These are phyloP conservation scores for Corynorhinus townsendii DNA, from an alignment of 2,113 vertebrate genomes.

Conservation along the genomic window DNA sequence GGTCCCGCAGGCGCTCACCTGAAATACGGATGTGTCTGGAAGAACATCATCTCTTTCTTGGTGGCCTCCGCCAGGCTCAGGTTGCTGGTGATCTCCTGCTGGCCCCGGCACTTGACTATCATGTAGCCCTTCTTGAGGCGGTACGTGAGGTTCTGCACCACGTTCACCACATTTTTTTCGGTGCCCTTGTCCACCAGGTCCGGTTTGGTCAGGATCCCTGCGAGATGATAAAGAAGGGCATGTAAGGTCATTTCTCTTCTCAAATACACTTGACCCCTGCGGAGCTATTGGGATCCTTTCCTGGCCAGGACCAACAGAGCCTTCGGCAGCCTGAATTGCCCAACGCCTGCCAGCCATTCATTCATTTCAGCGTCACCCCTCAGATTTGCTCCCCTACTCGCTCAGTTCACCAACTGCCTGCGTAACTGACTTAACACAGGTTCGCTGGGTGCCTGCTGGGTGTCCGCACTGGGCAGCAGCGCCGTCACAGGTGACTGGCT, in stretches of 20 bases:
- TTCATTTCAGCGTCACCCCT: too few species aligned
- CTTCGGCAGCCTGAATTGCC: neutral
- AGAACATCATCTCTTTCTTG: slow-evolving; percentile 81
- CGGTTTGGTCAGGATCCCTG: slow-evolving; percentile 88
- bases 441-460: neutral
- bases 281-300: neutral
- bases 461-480: rapidly evolving
- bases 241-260: neutral
- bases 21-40: slow-evolving; percentile 78
- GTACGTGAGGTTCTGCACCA: slow-evolving; percentile 81
- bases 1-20: slow-evolving; percentile 53
- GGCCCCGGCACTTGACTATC: slow-evolving; percentile 86
- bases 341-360: neutral
- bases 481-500: rapidly evolving
- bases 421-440: neutral
- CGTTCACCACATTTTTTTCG: slow-evolving; percentile 72
- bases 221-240: neutral
- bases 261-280: neutral
- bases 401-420: neutral
- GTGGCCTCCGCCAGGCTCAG: slow-evolving; percentile 81
- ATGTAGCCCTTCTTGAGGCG: slow-evolving; percentile 86
- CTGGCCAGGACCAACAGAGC: neutral
- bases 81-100: slow-evolving; percentile 71
- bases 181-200: slow-evolving; percentile 87
- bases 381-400: neutral